phyloP scores from a whole-genome alignment of 2,797 vertebrate genomes.

The Chaenodraco wilsoni region DNA sequence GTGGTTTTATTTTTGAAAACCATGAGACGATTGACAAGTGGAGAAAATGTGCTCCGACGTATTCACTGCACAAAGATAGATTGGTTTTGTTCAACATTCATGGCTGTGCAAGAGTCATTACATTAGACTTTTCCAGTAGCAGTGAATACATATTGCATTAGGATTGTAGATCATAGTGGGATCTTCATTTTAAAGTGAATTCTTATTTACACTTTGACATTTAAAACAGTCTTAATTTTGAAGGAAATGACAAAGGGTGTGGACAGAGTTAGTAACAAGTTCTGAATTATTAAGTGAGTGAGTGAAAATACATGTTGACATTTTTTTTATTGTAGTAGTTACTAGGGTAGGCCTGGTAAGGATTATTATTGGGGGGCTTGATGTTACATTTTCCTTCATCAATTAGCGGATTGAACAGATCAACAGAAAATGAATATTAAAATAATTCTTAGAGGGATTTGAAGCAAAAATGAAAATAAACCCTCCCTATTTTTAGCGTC shows the following conservation, averaged over 20 bases:
- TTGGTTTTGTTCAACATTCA: constrained; percentile 17
- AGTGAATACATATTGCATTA: not conserved
- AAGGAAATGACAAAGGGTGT: not conserved
- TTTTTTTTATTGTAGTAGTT: not conserved
- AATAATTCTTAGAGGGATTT: not conserved
- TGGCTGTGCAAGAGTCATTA: constrained; percentile 2
- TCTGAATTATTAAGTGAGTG: not conserved
- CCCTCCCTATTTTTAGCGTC: not conserved
- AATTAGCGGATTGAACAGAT: not conserved
- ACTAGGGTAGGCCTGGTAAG: not conserved
- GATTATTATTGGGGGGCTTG: not conserved
- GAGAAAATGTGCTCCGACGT: not conserved
- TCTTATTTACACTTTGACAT: not conserved
- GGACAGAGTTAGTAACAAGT: not conserved
- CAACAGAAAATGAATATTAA: not conserved
- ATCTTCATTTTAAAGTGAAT: not conserved
- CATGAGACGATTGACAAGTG: not conserved
- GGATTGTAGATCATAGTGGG: not conserved
- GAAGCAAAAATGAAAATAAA: not conserved
- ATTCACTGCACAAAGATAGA: constrained; percentile 15
- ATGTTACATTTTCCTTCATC: not conserved
- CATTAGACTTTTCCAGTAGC: constrained; percentile 16
- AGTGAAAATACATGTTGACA: not conserved
- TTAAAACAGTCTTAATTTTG: not conserved
- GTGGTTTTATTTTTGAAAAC: constrained; percentile 29